Evolutionary conservation across 1,140 invertebrate genomes (phyloP).

Genomic region (Ips nitidus): DNA sequence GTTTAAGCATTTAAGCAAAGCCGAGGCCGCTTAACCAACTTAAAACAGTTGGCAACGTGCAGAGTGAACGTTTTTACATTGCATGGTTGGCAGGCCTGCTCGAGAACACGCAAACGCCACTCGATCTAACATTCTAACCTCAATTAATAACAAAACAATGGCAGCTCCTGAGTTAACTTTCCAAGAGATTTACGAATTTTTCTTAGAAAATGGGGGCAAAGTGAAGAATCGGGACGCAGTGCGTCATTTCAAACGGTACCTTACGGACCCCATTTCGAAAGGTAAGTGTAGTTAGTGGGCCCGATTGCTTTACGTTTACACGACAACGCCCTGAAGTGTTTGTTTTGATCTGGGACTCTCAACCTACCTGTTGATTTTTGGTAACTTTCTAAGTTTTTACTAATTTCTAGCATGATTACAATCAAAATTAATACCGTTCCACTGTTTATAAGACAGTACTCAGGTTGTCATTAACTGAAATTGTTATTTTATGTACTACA

Average conservation of each 20-base stretch:
- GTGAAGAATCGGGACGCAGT: conserved; percentile 86
- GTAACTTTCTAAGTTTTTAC: conserved; percentile 1
- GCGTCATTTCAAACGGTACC: conserved; percentile 82
- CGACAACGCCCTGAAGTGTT: conserved; percentile 26
- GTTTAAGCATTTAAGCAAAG: no score
- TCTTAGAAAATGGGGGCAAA: conserved; percentile 78
- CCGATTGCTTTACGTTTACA: neutral
- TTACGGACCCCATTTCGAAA: conserved; percentile 76
- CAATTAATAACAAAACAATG: conserved; percentile 22
- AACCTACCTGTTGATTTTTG: conserved; percentile 23
- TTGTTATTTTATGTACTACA: no score
- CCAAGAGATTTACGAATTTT: conserved; percentile 80
- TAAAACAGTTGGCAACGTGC: no score
- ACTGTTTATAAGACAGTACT: no score
- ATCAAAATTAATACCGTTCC: no score
- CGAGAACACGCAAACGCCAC: no score
- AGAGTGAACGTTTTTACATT: no score
- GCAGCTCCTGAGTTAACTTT: conserved; percentile 66
- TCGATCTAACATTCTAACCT: no score
- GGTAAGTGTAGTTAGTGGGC: conserved; percentile 57
- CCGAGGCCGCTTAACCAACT: no score
- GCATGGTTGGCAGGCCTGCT: no score
- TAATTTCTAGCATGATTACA: neutral
- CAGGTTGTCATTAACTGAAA: no score
- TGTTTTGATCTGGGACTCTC: conserved; percentile 42